Evolutionary conservation across 2,113 vertebrate species (phyloP).

Genomic region (Rissa tridactyla): DNA sequence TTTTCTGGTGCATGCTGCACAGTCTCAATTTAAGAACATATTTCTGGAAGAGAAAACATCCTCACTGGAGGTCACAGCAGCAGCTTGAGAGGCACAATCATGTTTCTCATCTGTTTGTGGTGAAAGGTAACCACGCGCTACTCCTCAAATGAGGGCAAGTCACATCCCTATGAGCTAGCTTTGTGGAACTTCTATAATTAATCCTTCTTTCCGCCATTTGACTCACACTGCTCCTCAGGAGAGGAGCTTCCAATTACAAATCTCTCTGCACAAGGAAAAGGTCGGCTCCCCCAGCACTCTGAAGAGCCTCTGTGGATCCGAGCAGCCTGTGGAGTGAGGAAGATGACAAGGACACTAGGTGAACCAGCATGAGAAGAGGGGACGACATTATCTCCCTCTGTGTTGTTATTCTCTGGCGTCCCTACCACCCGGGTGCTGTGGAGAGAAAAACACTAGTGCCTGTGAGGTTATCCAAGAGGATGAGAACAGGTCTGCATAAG

Average conservation of each 20-base stretch:
- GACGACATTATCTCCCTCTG: background rate
- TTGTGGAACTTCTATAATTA: constrained; percentile 28
- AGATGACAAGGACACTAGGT: background rate
- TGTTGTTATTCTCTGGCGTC: background rate
- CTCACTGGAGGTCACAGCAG: background rate
- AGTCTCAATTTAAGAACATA: background rate
- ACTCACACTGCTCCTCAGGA: constrained; percentile 2
- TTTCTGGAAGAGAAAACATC: background rate
- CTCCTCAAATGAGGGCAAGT: constrained; percentile 19
- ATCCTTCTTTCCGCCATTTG: background rate
- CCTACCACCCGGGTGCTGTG: background rate
- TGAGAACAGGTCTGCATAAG: background rate
- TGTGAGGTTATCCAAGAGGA: background rate
- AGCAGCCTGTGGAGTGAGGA: constrained; percentile 2
- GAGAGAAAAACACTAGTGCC: background rate
- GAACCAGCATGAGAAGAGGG: background rate
- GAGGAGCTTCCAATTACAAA: constrained; percentile 42
- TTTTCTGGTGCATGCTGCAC: background rate
- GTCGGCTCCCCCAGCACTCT: background rate
- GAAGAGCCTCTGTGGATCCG: background rate
- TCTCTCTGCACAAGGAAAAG: constrained; percentile 22
- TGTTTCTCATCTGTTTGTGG: background rate
- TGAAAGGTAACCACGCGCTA: background rate
- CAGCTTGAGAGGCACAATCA: background rate
- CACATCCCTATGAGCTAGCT: background rate